phyloP scores from a whole-genome alignment of 2,797 vertebrate genomes.

The Allobates femoralis region DNA sequence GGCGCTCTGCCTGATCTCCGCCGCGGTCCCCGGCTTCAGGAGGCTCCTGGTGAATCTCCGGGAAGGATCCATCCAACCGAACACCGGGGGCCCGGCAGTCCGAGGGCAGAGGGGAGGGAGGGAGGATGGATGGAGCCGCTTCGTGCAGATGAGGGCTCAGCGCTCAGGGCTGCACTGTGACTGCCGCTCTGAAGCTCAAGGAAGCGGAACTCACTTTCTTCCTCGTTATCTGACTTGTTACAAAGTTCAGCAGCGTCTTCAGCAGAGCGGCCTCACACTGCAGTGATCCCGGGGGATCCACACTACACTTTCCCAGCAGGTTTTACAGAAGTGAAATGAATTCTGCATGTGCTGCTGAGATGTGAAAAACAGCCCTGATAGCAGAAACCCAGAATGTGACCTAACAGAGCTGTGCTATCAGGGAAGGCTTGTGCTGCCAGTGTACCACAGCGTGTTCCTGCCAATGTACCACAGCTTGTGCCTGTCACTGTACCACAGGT shows the following conservation, averaged over 20 bases:
- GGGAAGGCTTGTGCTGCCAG: no score
- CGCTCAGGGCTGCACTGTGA: not conserved
- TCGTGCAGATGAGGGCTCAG: not conserved
- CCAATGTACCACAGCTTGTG: no score
- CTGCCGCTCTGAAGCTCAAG: not conserved
- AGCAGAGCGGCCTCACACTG: not conserved
- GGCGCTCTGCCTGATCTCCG: constrained; percentile 88
- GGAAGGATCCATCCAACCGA: constrained; percentile 86
- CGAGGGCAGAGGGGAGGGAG: not conserved
- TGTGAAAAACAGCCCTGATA: not conserved
- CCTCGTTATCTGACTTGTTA: constrained; percentile 30
- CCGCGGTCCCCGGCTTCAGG: constrained; percentile 88
- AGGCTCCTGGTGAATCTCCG: constrained; percentile 95
- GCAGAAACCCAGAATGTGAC: no score
- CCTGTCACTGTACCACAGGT: no score
- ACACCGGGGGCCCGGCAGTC: constrained; percentile 65
- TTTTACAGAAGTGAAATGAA: not conserved
- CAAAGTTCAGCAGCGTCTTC: constrained; percentile 7
- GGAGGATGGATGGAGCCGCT: not conserved
- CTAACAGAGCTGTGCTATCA: no score
- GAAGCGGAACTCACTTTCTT: constrained; percentile 55
- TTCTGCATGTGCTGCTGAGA: not conserved
- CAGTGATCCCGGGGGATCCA: not conserved
- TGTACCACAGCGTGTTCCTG: no score
- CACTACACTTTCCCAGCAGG: not conserved